These are phyloP conservation scores for Bombus superbus DNA, from an alignment of 1,140 invertebrate genomes.

Conservation along the genomic window DNA sequence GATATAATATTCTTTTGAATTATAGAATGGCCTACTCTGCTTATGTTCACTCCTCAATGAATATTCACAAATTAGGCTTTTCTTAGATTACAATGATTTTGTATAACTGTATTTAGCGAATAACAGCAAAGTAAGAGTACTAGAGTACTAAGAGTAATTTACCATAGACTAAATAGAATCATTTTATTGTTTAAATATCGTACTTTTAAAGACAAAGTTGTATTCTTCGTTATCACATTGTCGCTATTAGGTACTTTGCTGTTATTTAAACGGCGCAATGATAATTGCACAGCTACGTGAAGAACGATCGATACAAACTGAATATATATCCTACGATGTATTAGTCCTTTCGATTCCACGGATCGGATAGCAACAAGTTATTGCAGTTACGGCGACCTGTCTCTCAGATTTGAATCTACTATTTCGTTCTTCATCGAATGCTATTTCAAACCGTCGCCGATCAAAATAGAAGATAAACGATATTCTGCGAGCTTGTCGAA, in stretches of 20 bases:
- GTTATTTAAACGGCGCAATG: neutral
- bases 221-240: too few species aligned
- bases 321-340: neutral
- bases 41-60: too few species aligned
- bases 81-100: too few species aligned
- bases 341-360: neutral
- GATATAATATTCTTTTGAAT: too few species aligned
- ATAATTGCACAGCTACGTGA: neutral
- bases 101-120: too few species aligned
- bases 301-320: neutral
- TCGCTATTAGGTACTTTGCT: neutral
- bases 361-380: conserved; percentile 8
- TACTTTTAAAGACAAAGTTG: too few species aligned
- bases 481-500: neutral
- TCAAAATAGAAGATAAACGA: conserved; percentile 14
- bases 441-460: conserved; percentile 1
- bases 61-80: too few species aligned
- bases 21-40: too few species aligned
- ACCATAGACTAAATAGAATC: too few species aligned
- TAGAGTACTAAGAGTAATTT: too few species aligned
- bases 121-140: too few species aligned
- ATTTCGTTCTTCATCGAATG: conserved; percentile 2
- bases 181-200: too few species aligned
- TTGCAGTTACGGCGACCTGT: neutral
- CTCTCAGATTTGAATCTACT: neutral